A percentile compares a stretch with the other conserved stretches of the same genome.
These are phyloP conservation scores for Amblyraja radiata DNA, from an alignment of 2,797 vertebrate species.

Conservation along the genomic window DNA sequence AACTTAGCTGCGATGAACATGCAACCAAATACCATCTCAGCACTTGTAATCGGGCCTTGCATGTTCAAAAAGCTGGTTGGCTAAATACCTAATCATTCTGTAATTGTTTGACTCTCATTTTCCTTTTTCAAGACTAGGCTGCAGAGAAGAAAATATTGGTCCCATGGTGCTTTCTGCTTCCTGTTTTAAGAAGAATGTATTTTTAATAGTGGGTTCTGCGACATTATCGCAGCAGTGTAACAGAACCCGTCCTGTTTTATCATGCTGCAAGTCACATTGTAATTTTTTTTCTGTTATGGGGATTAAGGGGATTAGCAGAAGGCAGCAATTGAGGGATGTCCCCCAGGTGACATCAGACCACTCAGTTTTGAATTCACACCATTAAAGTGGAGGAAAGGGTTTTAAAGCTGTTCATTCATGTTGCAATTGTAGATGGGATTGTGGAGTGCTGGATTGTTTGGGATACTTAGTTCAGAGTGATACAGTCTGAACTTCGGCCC, in stretches of 20 bases:
- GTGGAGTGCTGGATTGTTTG: neutral
- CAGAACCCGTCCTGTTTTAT: neutral
- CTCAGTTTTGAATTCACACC: neutral
- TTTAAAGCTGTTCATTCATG: neutral
- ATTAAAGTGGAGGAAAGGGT: neutral
- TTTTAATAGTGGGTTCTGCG: neutral
- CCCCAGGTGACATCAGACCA: neutral
- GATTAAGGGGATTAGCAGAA: neutral
- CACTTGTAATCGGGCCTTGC: neutral
- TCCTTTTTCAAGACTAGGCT: neutral
- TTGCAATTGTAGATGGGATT: neutral
- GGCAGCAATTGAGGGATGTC: neutral
- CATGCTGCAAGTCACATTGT: neutral
- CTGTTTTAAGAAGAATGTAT: neutral
- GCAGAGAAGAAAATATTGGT: neutral
- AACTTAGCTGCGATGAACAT: neutral
- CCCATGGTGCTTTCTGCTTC: neutral
- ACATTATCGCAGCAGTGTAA: neutral
- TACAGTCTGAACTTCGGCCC: too few species aligned
- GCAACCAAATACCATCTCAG: neutral
- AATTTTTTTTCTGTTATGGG: neutral
- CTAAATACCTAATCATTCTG: neutral
- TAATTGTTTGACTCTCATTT: neutral
- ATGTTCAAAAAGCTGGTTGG: neutral
- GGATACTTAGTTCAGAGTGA: too few species aligned